These are phyloP conservation scores for Drosophila differens DNA, from an alignment of 2,888 invertebrate species.

Conservation along the genomic window DNA sequence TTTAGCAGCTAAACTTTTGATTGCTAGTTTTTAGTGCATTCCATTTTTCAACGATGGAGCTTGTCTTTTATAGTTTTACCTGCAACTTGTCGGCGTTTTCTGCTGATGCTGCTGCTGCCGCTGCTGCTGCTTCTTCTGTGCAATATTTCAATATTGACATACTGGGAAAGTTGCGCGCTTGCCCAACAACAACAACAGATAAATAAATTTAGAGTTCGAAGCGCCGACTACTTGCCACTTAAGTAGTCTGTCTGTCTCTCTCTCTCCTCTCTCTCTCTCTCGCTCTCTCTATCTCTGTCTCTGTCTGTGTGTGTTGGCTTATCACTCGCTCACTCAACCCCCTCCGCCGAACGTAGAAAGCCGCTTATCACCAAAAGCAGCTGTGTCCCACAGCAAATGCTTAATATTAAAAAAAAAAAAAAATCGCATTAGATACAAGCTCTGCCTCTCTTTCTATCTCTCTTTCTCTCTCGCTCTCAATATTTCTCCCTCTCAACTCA, in stretches of 20 bases:
- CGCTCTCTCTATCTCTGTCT: not conserved
- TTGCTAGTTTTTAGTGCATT: conserved; percentile 4
- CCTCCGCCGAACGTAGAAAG: conserved; percentile 40
- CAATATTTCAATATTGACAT: conserved; percentile 70
- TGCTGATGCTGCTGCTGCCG: not conserved
- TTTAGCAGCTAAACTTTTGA: not conserved
- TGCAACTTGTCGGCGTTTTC: conserved; percentile 25
- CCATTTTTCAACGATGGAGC: conserved; percentile 41
- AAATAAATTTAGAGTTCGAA: conserved; percentile 48
- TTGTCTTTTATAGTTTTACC: conserved; percentile 37
- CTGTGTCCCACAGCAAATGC: conserved; percentile 28
- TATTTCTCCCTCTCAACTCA: not conserved
- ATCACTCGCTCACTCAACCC: conserved; percentile 1
- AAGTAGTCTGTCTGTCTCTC: conserved; percentile 57
- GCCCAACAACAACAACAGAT: conserved; percentile 51
- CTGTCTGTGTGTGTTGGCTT: not conserved
- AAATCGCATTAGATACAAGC: conserved; percentile 71
- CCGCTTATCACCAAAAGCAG: conserved; percentile 69
- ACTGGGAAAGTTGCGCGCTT: conserved; percentile 69
- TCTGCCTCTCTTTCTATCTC: not conserved
- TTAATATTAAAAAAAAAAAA: conserved; percentile 1
- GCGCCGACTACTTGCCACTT: conserved; percentile 54
- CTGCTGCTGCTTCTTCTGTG: conserved; percentile 28
- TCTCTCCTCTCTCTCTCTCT: not conserved
- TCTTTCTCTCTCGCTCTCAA: not conserved